Percentiles rank a stretch among this genome's conserved stretches.
These are phyloP conservation scores for Machimus rusticus DNA, from an alignment of 2,888 invertebrate genomes.

Conservation along the genomic window DNA sequence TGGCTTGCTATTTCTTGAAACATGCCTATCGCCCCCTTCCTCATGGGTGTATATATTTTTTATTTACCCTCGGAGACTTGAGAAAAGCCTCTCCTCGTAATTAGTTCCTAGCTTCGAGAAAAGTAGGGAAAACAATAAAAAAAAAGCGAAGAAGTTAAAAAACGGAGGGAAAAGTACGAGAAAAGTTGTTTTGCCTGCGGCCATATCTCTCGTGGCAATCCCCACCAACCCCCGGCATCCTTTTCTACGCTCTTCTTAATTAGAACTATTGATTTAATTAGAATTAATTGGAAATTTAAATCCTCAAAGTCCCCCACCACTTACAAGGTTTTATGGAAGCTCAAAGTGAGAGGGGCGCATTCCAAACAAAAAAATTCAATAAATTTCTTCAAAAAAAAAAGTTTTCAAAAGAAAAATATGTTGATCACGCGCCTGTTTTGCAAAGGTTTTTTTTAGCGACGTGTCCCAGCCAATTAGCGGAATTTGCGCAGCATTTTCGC, in stretches of 20 bases:
- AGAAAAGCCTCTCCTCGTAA: neutral
- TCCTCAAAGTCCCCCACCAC: neutral
- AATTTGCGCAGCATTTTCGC: neutral
- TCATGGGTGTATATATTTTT: neutral
- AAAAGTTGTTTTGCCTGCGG: neutral
- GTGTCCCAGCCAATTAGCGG: neutral
- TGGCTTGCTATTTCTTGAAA: neutral
- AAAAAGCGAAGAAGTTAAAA: neutral
- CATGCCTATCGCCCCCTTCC: neutral
- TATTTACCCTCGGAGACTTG: neutral
- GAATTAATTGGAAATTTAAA: constrained; percentile 26
- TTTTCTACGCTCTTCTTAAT: neutral
- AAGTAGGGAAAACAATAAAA: neutral
- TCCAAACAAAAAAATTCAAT: neutral
- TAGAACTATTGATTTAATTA: constrained; percentile 21
- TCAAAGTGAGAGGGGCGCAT: neutral
- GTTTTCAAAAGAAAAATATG: neutral
- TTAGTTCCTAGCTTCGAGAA: neutral
- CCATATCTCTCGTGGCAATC: neutral
- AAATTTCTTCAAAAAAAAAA: neutral
- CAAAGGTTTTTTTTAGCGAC: neutral
- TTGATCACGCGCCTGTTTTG: neutral
- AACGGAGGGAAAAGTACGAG: neutral
- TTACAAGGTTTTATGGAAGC: neutral
- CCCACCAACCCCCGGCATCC: neutral